Evolutionary conservation across 2,797 vertebrate species (phyloP).

Genomic region (Acipenser transmontanus): DNA sequence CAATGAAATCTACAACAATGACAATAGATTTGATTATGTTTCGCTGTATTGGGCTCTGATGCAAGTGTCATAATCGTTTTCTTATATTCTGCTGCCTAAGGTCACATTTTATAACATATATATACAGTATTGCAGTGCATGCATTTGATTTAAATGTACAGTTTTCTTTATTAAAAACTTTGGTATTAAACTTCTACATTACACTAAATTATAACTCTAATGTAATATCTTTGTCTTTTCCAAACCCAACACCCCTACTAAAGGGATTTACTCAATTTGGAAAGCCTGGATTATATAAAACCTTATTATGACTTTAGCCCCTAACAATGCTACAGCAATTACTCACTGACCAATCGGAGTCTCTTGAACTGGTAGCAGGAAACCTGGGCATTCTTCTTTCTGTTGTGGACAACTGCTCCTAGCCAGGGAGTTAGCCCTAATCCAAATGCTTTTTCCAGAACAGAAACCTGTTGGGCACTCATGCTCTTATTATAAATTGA

Average conservation of each 20-base stretch:
- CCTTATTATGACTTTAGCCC: conserved; percentile 4
- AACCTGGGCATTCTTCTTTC: conserved; percentile 33
- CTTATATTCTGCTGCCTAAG: too few relatives aligned
- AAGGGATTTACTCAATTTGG: not conserved
- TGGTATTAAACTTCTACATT: too few relatives aligned
- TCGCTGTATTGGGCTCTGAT: too few relatives aligned
- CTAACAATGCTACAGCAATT: not conserved
- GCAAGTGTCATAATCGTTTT: too few relatives aligned
- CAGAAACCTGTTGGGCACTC: not conserved
- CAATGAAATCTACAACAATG: too few relatives aligned
- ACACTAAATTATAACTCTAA: too few relatives aligned
- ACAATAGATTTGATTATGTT: too few relatives aligned
- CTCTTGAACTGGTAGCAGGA: conserved; percentile 24
- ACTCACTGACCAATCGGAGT: conserved; percentile 31
- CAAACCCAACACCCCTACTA: not conserved
- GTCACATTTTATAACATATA: too few relatives aligned
- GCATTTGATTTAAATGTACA: too few relatives aligned
- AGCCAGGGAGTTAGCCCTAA: conserved; percentile 14
- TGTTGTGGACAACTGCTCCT: conserved; percentile 20
- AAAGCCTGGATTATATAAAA: not conserved
- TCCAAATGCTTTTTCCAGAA: not conserved
- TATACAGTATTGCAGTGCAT: too few relatives aligned
- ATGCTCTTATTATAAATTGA: not conserved
- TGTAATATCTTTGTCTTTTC: not conserved
- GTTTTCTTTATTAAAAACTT: too few relatives aligned